Conservation (phyloP, 2,797 vertebrate genomes). For the Triplophysa yarkandensis region DNA sequence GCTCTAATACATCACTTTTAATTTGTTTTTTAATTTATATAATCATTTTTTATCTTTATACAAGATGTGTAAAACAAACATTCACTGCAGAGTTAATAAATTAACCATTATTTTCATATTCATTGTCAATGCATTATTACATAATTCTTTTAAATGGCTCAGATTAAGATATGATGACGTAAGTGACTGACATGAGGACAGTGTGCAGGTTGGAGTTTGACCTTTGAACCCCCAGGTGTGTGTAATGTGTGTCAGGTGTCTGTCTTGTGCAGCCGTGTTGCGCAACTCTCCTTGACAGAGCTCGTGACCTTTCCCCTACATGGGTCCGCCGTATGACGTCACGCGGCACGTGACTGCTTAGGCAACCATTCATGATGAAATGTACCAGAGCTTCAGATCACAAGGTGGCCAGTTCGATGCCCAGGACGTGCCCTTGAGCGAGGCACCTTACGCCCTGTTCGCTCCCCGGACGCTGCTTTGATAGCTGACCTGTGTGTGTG, state of each 20-base stretch:
- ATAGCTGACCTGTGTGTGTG: too few relatives aligned
- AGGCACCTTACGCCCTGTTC: too few relatives aligned
- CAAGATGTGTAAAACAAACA: too few relatives aligned
- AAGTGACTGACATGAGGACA: neutral
- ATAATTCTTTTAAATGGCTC: neutral
- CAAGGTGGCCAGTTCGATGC: too few relatives aligned
- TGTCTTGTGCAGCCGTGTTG: conserved; percentile 9
- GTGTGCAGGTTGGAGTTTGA: neutral
- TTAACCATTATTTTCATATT: too few relatives aligned
- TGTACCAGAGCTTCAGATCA: neutral
- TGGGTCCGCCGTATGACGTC: neutral
- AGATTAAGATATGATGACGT: neutral
- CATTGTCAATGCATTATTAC: too few relatives aligned
- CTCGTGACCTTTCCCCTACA: conserved; percentile 34
- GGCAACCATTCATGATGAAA: neutral
- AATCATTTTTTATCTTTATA: too few relatives aligned
- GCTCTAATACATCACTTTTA: neutral
- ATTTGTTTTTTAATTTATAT: too few relatives aligned
- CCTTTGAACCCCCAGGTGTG: neutral
- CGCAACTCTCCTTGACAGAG: conserved; percentile 41
- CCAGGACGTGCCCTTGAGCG: too few relatives aligned
- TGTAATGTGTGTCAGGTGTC: neutral
- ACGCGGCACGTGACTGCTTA: conserved; percentile 9
- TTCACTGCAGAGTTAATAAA: too few relatives aligned
- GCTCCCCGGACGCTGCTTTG: too few relatives aligned